phyloP scores from a whole-genome alignment of 2,888 invertebrate species.

The Meganola albula region DNA sequence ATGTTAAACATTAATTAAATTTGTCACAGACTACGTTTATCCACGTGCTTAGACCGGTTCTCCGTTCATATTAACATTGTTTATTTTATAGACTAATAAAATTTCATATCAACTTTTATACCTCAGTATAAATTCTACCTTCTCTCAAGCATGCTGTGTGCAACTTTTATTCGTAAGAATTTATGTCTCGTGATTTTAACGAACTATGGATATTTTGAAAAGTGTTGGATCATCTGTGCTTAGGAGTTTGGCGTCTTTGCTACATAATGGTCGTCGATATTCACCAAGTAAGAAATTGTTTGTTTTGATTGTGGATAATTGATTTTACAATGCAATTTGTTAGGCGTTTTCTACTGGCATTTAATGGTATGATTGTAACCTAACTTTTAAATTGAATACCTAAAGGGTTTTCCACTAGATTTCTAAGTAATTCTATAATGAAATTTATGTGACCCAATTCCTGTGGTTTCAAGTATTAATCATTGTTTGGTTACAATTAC shows the following conservation, averaged over 20 bases:
- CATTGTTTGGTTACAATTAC: too few relatives aligned
- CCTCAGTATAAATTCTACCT: slow-evolving; percentile 42
- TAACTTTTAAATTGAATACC: too few relatives aligned
- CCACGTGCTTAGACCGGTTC: slow-evolving; percentile 32
- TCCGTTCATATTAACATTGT: slow-evolving; percentile 39
- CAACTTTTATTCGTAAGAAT: slow-evolving; percentile 13
- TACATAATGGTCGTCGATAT: slow-evolving; percentile 26
- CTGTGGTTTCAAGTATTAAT: too few relatives aligned
- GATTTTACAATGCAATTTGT: too few relatives aligned
- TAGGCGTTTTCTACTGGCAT: too few relatives aligned
- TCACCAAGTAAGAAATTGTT: slow-evolving; percentile 40
- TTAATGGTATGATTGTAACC: too few relatives aligned
- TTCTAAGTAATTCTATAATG: too few relatives aligned
- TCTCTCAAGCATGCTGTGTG: slow-evolving; percentile 48
- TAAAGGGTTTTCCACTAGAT: too few relatives aligned
- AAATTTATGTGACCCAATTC: too few relatives aligned
- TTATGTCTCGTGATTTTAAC: slow-evolving; percentile 19
- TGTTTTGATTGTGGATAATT: neutral
- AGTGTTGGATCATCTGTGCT: slow-evolving; percentile 22
- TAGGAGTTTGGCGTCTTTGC: slow-evolving; percentile 28
- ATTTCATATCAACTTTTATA: slow-evolving; percentile 30
- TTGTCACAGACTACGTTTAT: too few relatives aligned
- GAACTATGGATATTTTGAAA: slow-evolving; percentile 30
- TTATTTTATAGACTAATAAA: slow-evolving; percentile 34
- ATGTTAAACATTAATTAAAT: too few relatives aligned